phyloP scores from a whole-genome alignment of 2,113 vertebrate genomes.

The Elachura formosa region DNA sequence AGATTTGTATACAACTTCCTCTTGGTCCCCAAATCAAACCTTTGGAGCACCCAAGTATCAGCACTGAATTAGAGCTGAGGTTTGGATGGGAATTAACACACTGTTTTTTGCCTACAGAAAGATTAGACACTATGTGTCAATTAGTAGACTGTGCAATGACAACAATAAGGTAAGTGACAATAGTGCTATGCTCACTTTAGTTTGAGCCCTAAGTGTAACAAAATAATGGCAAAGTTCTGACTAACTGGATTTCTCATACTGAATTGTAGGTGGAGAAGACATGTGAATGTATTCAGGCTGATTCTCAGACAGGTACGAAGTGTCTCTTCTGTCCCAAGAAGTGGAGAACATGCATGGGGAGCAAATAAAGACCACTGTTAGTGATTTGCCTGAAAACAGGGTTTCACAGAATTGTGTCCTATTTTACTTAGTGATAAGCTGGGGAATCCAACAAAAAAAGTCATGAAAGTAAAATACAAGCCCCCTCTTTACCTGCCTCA shows the following conservation, averaged over 20 bases:
- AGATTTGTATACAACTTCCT: neutral
- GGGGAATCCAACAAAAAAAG: neutral
- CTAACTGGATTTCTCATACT: slow-evolving; percentile 49
- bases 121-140: slow-evolving; percentile 99
- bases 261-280: slow-evolving; percentile 82
- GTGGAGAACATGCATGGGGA: neutral
- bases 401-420: neutral
- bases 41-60: neutral
- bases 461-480: neutral
- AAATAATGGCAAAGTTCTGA: neutral
- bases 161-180: slow-evolving; percentile 86
- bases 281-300: slow-evolving; percentile 85
- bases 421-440: neutral
- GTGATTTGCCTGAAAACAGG: neutral
- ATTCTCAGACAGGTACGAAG: slow-evolving; percentile 87
- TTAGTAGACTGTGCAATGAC: slow-evolving; percentile 92
- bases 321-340: neutral
- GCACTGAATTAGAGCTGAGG: neutral
- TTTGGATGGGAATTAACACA: slow-evolving; percentile 34
- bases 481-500: neutral
- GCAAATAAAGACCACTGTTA: neutral
- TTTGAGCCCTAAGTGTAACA: neutral
- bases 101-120: slow-evolving; percentile 81
- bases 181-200: neutral
- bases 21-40: neutral